Conservation (phyloP, 2,888 invertebrate genomes). For the Leptopilina myrica region DNA sequence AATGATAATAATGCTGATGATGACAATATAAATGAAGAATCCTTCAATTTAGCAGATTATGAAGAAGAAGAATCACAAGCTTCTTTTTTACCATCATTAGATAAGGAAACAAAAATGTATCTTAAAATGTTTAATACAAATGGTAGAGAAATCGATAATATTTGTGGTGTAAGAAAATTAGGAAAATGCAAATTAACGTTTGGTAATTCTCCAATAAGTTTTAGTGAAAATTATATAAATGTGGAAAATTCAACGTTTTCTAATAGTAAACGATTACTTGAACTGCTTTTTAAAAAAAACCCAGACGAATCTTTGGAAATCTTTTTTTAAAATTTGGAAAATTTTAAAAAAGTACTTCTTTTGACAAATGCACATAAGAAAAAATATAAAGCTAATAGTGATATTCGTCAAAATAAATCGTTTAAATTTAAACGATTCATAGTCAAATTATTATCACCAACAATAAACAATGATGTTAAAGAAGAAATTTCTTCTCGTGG, state of each 20-base stretch:
- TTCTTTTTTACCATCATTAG: neutral
- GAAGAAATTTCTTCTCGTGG: neutral
- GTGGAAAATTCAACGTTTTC: neutral
- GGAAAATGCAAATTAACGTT: neutral
- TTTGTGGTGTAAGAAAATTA: neutral
- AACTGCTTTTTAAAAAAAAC: neutral
- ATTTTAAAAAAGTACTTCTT: neutral
- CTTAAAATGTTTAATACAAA: neutral
- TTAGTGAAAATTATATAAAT: neutral
- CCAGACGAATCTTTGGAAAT: neutral
- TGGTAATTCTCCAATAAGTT: slow-evolving; percentile 2
- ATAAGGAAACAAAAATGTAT: neutral
- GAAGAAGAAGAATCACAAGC: neutral
- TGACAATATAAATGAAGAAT: neutral
- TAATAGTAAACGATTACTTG: neutral
- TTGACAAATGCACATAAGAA: neutral
- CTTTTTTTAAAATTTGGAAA: neutral
- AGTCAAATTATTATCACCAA: neutral
- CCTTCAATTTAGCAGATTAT: neutral
- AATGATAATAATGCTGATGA: too few relatives aligned
- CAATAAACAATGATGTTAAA: neutral
- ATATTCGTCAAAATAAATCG: neutral
- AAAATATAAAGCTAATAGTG: neutral
- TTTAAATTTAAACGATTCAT: neutral
- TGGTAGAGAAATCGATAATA: neutral